phyloP scores from a whole-genome alignment of 2,888 invertebrate species.

The Athetis lepigone region DNA sequence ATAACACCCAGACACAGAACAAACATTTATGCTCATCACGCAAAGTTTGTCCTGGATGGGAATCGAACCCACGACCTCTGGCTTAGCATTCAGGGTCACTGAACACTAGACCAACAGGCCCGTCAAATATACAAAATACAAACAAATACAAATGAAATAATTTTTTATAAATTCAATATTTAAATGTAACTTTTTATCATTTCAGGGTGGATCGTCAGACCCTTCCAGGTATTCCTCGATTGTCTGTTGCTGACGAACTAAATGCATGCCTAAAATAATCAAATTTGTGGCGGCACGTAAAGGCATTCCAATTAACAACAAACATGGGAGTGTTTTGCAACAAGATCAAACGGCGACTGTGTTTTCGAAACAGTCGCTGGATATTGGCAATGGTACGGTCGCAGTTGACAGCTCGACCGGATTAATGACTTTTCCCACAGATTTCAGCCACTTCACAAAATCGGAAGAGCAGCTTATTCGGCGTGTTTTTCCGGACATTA shows the following conservation, averaged over 20 bases:
- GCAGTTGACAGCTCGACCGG: conserved; percentile 18
- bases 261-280: conserved; percentile 6
- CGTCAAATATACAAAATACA: too few relatives aligned
- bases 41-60: too few relatives aligned
- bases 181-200: too few relatives aligned
- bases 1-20: too few relatives aligned
- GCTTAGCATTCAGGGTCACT: too few relatives aligned
- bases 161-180: too few relatives aligned
- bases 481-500: neutral
- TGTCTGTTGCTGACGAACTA: conserved; percentile 5
- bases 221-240: conserved; percentile 8
- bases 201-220: too few relatives aligned
- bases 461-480: neutral
- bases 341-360: conserved; percentile 1
- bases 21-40: too few relatives aligned
- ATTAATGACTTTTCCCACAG: neutral
- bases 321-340: conserved; percentile 10
- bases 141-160: too few relatives aligned
- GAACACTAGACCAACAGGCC: too few relatives aligned
- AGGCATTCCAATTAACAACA: conserved; percentile 9
- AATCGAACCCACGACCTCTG: too few relatives aligned
- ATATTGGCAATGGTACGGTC: conserved; percentile 57
- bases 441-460: neutral
- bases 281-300: conserved; percentile 10
- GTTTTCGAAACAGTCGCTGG: conserved; percentile 56